Base-by-base conservation (phyloP, 2,888 invertebrate species). In the Gastracanthus pulcherrimus region DNA sequence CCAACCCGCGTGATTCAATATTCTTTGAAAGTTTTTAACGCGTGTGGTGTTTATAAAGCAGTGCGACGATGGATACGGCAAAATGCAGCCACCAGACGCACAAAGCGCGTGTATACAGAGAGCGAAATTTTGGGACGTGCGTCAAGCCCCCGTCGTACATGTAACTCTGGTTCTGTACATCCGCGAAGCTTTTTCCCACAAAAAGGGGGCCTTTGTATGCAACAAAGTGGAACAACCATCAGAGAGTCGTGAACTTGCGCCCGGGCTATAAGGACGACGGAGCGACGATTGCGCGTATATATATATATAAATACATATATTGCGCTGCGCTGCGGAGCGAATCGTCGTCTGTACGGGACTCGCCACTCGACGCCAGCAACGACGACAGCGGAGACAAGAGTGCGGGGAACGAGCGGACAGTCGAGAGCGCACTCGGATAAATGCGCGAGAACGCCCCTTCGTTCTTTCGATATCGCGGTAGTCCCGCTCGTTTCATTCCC, bases 31-130 rank as follows among this genome's bases (percentile, higher is more conserved):
- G 62, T 70, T 77, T 62, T 70, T 36, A 48, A 48, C 45, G 62
- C 77, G 77, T 77, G 77, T 36, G 13, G 26, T 13, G 77, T 62
- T 38, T 77, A 62, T 23, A 62, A 77, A 77, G 36, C 31, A 29
- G 31, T 9, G 3, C 23, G 11, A 7, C 6, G 26, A 38, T 23
- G 41, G 29, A 58, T 23, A 29, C 29, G 31, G 29, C 55, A 9
- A 5, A 38, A 13, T 38, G 38, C 38, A 23, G 16, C 19, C 19
- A 1, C 41, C 41, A 41, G 13, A 13, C 41, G 3, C 16, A 45
- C 26, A 26, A 58, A 11, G 41, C 6, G 26, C 11, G 2, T 41
- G 4, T 16, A 16, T 29, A 16, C 31, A 31, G 3, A 60, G 26
- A 5, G 16, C 62, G n/a, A 74, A 62, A 48, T 62, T 74, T 64